Evolutionary conservation across 1,140 invertebrate genomes (phyloP), one percentile per base, ranked within the genome.

Genomic region (Nilaparvata lugens): DNA sequence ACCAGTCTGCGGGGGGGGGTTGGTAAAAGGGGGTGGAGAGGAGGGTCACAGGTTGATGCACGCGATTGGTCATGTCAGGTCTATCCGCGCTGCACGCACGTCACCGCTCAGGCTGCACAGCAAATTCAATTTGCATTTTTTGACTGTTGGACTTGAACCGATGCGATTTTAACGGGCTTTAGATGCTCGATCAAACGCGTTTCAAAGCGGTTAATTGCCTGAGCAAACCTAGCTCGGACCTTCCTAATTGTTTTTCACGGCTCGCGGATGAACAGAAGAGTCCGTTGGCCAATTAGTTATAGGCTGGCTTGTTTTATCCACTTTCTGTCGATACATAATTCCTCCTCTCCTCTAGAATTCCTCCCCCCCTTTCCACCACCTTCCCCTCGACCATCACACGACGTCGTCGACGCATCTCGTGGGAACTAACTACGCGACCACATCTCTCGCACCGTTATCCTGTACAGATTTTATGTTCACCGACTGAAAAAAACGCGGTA

Each of bases 111-210:
- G 45, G 7, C 18, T 16, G 21, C 31, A 35, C 31, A 48, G 21
- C 45, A 48, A 48, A 48, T 48, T 48, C 11, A 48, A 48, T 48
- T 48, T 48, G 45, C 45, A 48, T 48, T 48, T 48, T 48, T 48
- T 48, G 21, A 48, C 45, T 19, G 21, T 48, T 48, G 16, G 4
- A 23, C 45, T 48, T 48, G 45, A 48, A 48, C 45, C 45, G 21
- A 48, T 48, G 45, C 45, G 45, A 48, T 48, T 48, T 48, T 18
- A 48, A 48, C 45, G 45, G 45, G 45, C 45, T 48, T 48, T 48
- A 48, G 45, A 48, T 48, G 45, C 45, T 48, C 45, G 45, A 48
- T 48, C 45, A 48, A 48, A 48, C 45, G 45, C 45, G 21, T 48
- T 48, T 48, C 18, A 48, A 48, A 48, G 16, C 45, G 45, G 45